Percentiles rank a stretch among this genome's conserved stretches.
phyloP scores from a whole-genome alignment of 2,797 vertebrate genomes.

The Sebastolobus altivelis region DNA sequence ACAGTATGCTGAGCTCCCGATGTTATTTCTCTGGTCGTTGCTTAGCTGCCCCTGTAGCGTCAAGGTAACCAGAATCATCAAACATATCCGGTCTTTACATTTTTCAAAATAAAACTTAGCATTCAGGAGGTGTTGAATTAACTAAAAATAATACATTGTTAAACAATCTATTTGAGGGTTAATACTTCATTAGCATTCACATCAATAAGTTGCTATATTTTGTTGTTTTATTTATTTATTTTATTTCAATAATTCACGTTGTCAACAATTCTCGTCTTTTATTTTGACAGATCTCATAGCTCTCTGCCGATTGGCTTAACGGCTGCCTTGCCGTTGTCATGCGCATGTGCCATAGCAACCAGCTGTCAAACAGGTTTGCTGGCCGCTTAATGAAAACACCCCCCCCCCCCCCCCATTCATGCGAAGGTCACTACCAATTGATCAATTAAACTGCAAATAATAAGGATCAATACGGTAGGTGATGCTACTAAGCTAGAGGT shows the following conservation, averaged over 20 bases:
- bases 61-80: background rate
- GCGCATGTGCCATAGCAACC: constrained; percentile 73
- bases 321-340: background rate
- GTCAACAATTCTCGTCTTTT: background rate
- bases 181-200: rapidly evolving
- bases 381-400: constrained; percentile 12
- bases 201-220: rapidly evolving
- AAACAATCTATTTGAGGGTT: rapidly evolving
- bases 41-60: constrained; percentile 24
- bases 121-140: background rate
- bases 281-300: constrained; percentile 27
- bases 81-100: background rate
- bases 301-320: background rate
- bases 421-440: background rate
- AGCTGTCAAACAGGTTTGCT: constrained; percentile 69
- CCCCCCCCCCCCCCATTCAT: constrained; percentile 15
- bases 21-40: constrained; percentile 52
- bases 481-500: background rate
- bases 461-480: background rate
- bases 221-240: no score
- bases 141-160: background rate
- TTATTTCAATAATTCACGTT: background rate
- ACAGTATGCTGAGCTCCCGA: constrained; percentile 21
- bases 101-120: constrained; percentile 46
- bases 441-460: constrained; percentile 21